Evolutionary conservation across 2,888 invertebrate species (phyloP).

Genomic region (Tholera decimalis): DNA sequence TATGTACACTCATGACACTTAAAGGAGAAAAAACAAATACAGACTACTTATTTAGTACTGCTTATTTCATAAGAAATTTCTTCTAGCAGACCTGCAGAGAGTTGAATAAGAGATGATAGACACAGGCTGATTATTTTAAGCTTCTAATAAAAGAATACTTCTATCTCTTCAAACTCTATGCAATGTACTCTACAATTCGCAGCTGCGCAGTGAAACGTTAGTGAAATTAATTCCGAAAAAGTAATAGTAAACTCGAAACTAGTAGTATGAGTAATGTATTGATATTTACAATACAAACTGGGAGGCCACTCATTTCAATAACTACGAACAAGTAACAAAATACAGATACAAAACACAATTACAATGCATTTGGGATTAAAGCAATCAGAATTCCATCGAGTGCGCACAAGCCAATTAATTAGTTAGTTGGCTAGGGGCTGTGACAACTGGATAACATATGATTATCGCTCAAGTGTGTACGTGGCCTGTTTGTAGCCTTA

Average conservation of each 20-base stretch:
- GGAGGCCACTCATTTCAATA: slow-evolving; percentile 14
- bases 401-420: slow-evolving; percentile 39
- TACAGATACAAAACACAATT: slow-evolving; percentile 26
- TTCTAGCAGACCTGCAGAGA: too few relatives aligned
- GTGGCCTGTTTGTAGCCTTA: not conserved
- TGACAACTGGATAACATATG: slow-evolving; percentile 9
- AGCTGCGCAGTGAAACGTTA: not conserved
- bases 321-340: slow-evolving; percentile 2
- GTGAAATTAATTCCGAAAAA: too few relatives aligned
- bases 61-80: too few relatives aligned
- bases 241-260: too few relatives aligned
- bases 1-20: too few relatives aligned
- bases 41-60: too few relatives aligned
- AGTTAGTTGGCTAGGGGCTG: slow-evolving; percentile 6
- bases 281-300: not conserved
- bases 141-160: too few relatives aligned
- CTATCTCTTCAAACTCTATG: not conserved
- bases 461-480: slow-evolving; percentile 7
- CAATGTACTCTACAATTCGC: too few relatives aligned
- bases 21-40: too few relatives aligned
- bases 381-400: slow-evolving; percentile 31
- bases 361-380: slow-evolving; percentile 48
- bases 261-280: too few relatives aligned
- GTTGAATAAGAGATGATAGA: too few relatives aligned
- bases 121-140: too few relatives aligned